A percentile compares a stretch with the other conserved stretches of the same genome.
phyloP scores from a whole-genome alignment of 2,113 vertebrate species.

The Isichthys henryi region DNA sequence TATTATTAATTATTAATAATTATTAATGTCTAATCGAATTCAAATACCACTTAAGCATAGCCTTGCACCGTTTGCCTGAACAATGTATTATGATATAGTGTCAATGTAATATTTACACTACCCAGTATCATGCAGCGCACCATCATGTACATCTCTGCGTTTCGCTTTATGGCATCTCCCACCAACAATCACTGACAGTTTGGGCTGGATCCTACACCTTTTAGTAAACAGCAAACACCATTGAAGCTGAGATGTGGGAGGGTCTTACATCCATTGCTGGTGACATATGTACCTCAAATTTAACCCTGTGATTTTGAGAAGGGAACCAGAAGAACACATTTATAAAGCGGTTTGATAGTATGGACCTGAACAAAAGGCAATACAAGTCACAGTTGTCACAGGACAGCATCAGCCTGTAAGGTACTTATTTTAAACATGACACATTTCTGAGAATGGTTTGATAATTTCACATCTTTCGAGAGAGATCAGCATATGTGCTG shows the following conservation, averaged over 20 bases:
- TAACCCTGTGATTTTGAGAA: neutral
- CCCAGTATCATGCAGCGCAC: neutral
- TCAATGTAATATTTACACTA: neutral
- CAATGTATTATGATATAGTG: neutral
- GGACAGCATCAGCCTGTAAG: neutral
- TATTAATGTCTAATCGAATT: no score
- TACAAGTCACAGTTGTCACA: neutral
- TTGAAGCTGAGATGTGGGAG: neutral
- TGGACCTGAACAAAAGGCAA: neutral
- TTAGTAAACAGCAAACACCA: neutral
- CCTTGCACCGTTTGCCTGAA: neutral
- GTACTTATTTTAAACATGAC: neutral
- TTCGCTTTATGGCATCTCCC: neutral
- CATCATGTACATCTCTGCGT: neutral
- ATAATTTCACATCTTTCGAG: neutral
- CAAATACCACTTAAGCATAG: neutral
- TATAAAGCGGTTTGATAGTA: neutral
- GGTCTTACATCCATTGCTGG: neutral
- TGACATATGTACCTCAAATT: neutral
- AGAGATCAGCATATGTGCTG: neutral
- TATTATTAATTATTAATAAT: no score
- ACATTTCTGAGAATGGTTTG: neutral
- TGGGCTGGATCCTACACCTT: slow-evolving; percentile 45
- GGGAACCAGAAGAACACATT: neutral
- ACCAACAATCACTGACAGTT: slow-evolving; percentile 86